Conservation (phyloP, 2,888 invertebrate genomes). For the Papilio gigon region DNA sequence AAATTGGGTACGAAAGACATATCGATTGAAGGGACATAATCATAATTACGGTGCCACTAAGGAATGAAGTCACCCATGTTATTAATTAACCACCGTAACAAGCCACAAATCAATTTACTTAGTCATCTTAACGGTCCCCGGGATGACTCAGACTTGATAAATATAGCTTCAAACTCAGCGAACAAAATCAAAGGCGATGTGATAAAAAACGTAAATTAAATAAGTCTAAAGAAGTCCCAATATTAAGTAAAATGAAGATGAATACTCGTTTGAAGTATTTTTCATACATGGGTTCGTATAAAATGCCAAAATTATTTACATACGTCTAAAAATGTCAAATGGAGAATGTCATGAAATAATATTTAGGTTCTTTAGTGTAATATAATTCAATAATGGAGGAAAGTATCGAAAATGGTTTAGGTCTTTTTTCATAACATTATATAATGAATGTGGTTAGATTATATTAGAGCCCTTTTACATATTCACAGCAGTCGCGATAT, state of each 20-base stretch:
- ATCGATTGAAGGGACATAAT: background rate
- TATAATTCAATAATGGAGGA: no score
- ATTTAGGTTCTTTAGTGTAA: background rate
- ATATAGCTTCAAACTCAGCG: constrained; percentile 52
- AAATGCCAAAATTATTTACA: background rate
- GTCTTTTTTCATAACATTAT: constrained; percentile 18
- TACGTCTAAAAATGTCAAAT: background rate
- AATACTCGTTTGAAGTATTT: no score
- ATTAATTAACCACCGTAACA: constrained; percentile 71
- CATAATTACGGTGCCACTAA: constrained; percentile 18
- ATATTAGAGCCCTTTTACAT: constrained; percentile 3
- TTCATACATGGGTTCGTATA: background rate
- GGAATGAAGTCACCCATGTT: constrained; percentile 65
- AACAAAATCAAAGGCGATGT: constrained; percentile 4
- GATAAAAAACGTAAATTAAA: background rate
- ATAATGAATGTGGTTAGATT: background rate
- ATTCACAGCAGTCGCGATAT: no score
- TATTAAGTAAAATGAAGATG: background rate
- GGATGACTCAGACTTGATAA: constrained; percentile 67
- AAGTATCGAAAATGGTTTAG: no score
- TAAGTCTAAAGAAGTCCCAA: background rate
- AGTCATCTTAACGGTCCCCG: constrained; percentile 65
- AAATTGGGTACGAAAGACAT: background rate
- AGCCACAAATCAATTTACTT: constrained; percentile 69
- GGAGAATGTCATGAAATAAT: constrained; percentile 20